Base-by-base conservation (phyloP, 2,888 invertebrate genomes). In the Luffia ferchaultella region DNA sequence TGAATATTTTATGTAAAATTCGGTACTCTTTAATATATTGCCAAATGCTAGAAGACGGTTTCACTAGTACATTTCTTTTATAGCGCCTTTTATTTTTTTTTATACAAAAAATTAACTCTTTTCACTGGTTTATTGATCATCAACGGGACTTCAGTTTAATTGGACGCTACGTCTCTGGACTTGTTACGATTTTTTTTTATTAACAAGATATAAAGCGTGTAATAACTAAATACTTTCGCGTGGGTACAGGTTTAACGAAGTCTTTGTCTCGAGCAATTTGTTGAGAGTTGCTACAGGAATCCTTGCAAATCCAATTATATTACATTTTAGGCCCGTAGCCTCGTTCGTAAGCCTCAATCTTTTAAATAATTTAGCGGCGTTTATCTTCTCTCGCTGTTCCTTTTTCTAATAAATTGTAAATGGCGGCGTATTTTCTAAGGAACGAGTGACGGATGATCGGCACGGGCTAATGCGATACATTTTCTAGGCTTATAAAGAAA, bases 1-100 rank as follows among this genome's bases (percentile, higher is more conserved):
- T 30, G 30, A 74, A 74, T 74, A 72, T 68, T 75, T 70, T 66
- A 73, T 67, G 66, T 60, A 64, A 68, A 30, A 30, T 3, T 30
- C 30, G 12, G 30, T 30, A 12, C 30, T 7, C 30, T 30, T 3
- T 30, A 30, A 30, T 30, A 30, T 30, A 30, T 12, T 30, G 5
- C 30, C 30, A 12, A 30, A 12, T n/a, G n/a, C n/a, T n/a, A n/a
- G n/a, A n/a, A n/a, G n/a, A n/a, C n/a, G n/a, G n/a, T n/a, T n/a
- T n/a, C n/a, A n/a, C n/a, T n/a, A n/a, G n/a, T n/a, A n/a, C n/a
- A n/a, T n/a, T n/a, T n/a, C n/a, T n/a, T n/a, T n/a, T n/a, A n/a
- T n/a, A n/a, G 12, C 5, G 30, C 12, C 3, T 12, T 30, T 30
- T 12, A 12, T 30, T 30, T 3, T 7, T 12, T 30, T 30, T 30